These are phyloP conservation scores for Eriocheir sinensis DNA, from an alignment of 1,140 invertebrate species.

Conservation along the genomic window DNA sequence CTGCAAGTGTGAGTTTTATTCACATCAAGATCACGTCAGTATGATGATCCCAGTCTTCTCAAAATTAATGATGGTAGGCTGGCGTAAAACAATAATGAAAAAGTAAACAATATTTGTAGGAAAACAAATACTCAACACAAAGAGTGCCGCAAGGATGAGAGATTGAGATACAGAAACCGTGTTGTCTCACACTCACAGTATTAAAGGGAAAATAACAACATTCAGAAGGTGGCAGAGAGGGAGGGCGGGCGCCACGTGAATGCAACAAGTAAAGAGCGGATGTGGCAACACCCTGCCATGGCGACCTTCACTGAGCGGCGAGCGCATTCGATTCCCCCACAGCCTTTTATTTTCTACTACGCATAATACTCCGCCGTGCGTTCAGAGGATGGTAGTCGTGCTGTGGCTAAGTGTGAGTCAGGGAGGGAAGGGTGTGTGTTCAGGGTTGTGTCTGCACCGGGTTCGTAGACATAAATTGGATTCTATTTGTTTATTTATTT, in stretches of 20 bases:
- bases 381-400: no score
- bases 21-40: no score
- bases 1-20: no score
- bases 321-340: not conserved
- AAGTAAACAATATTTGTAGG: no score
- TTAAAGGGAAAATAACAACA: slow-evolving; percentile 4
- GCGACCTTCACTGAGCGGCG: not conserved
- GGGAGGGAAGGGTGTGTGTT: no score
- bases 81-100: not conserved
- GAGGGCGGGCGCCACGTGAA: not conserved
- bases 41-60: no score
- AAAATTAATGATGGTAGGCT: not conserved
- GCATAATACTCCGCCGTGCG: not conserved
- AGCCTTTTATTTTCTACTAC: not conserved
- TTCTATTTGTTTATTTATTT: no score
- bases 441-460: no score
- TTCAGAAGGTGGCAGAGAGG: not conserved
- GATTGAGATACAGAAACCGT: not conserved
- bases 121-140: not conserved
- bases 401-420: no score
- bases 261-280: slow-evolving; percentile 11
- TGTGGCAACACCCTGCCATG: not conserved
- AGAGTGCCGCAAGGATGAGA: not conserved
- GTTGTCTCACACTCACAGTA: not conserved
- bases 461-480: no score